phyloP scores from a whole-genome alignment of 2,888 invertebrate species.

The Amblyjoppa fuscipennis region DNA sequence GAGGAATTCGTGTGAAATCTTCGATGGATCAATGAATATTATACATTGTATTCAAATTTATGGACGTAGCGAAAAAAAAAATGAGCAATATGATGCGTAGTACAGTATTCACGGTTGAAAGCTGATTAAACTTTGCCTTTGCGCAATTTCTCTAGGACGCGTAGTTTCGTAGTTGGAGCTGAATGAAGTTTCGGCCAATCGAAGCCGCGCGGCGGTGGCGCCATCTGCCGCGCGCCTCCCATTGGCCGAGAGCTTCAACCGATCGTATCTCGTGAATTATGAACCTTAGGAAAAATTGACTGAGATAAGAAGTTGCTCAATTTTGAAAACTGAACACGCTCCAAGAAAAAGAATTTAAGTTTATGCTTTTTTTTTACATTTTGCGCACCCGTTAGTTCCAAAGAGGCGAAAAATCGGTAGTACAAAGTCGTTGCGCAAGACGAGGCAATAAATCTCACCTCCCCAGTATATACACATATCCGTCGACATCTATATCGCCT shows the following conservation, averaged over 20 bases:
- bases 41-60: slow-evolving; percentile 17
- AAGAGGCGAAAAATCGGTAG: background rate
- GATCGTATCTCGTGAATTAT: background rate
- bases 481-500: slow-evolving; percentile 20
- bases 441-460: slow-evolving; percentile 3
- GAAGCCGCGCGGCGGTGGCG: background rate
- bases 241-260: background rate
- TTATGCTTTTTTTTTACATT: background rate
- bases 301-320: background rate
- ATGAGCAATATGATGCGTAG: background rate
- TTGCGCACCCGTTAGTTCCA: background rate
- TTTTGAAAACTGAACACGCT: background rate
- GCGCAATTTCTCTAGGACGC: background rate
- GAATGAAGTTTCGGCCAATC: background rate
- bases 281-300: background rate
- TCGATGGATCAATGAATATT: slow-evolving; percentile 45
- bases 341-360: background rate
- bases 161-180: background rate
- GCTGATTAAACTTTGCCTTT: background rate
- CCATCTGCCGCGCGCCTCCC: background rate
- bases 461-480: slow-evolving; percentile 10
- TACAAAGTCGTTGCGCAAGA: background rate
- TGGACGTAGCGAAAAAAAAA: background rate
- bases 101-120: background rate
- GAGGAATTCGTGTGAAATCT: slow-evolving; percentile 42